Evolutionary conservation across 2,113 vertebrate species (phyloP).

Genomic region (Mungos mungo): DNA sequence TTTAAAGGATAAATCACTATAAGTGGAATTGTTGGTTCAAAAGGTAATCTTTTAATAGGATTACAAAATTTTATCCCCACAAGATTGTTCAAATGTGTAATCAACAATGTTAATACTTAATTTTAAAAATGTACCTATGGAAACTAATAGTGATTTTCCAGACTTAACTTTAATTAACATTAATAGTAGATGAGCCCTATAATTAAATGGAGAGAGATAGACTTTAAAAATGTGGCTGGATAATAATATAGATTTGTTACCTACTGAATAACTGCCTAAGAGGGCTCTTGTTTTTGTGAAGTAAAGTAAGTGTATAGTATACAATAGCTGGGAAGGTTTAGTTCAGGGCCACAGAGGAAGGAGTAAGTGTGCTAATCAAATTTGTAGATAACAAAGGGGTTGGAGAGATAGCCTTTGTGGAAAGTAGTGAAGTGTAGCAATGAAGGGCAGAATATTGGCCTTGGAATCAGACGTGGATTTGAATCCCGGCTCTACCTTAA

Average conservation of each 20-base stretch:
- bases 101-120: not conserved
- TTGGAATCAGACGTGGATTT: not conserved
- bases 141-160: not conserved
- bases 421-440: not conserved
- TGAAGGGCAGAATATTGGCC: not conserved
- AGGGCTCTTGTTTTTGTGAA: not conserved
- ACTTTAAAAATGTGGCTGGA: not conserved
- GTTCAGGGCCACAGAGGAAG: not conserved
- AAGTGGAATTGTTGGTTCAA: conserved; percentile 1
- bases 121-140: not conserved
- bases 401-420: not conserved
- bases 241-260: not conserved
- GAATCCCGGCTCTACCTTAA: not conserved
- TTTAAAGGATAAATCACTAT: not conserved
- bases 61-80: not conserved
- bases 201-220: not conserved
- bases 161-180: not conserved
- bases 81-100: not conserved
- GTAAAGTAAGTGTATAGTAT: not conserved
- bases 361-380: not conserved
- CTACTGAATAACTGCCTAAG: not conserved
- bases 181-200: not conserved
- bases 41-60: not conserved
- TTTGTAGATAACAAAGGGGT: not conserved
- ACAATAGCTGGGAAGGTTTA: not conserved